Percentiles rank a stretch among this genome's conserved stretches.
Evolutionary conservation across 2,797 vertebrate species (phyloP).

Genomic region (Sebastes minor): DNA sequence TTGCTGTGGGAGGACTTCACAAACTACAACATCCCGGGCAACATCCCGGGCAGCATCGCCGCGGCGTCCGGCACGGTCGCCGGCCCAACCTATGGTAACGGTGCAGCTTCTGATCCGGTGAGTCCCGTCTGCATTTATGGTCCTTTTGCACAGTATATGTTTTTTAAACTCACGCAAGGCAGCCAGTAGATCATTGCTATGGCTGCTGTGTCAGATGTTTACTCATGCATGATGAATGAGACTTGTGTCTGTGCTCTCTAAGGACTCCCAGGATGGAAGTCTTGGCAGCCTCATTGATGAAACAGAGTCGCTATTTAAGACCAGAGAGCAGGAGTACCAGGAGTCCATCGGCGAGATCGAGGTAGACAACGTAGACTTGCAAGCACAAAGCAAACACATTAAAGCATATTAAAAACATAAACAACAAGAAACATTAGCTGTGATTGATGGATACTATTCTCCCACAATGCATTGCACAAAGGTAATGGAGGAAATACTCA

Average conservation of each 20-base stretch:
- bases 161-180: constrained; percentile 5
- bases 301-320: constrained; percentile 96
- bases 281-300: constrained; percentile 95
- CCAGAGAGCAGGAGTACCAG: constrained; percentile 96
- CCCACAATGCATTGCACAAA: neutral
- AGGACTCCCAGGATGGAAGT: constrained; percentile 90
- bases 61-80: constrained; percentile 15
- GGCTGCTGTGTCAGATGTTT: constrained; percentile 50
- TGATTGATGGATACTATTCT: neutral
- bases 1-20: constrained; percentile 98
- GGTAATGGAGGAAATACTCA: neutral
- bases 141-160: neutral
- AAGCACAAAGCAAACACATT: neutral
- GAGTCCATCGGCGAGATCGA: constrained; percentile 98
- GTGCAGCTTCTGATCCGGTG: constrained; percentile 81
- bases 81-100: constrained; percentile 73
- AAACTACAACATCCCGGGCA: constrained; percentile 89
- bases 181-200: constrained; percentile 18
- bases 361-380: constrained; percentile 73
- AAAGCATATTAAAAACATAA: neutral
- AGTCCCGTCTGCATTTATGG: constrained; percentile 28
- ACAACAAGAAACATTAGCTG: neutral
- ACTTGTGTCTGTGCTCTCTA: constrained; percentile 51
- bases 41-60: constrained; percentile 71
- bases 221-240: constrained; percentile 64